A percentile compares a stretch with the other conserved stretches of the same genome.
phyloP scores from a whole-genome alignment of 2,888 invertebrate species.

The Dynastes maya region DNA sequence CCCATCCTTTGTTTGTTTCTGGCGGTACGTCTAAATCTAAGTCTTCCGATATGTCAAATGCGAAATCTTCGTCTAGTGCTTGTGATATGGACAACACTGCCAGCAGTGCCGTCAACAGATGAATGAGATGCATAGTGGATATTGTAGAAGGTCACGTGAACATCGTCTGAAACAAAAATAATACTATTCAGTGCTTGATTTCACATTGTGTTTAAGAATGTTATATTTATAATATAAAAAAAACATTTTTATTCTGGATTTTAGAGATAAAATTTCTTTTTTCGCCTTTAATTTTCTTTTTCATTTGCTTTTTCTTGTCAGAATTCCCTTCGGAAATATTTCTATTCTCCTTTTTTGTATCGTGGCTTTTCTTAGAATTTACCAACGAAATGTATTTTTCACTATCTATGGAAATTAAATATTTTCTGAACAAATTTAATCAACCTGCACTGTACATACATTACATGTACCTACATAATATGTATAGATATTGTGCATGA shows the following conservation, averaged over 20 bases:
- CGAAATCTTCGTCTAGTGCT: constrained; percentile 67
- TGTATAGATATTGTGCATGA: not conserved
- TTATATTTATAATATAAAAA: too few relatives aligned
- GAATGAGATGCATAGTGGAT: constrained; percentile 56
- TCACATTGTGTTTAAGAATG: too few relatives aligned
- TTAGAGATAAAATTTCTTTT: too few relatives aligned
- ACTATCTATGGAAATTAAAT: not conserved
- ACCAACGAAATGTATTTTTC: too few relatives aligned
- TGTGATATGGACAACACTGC: constrained; percentile 55
- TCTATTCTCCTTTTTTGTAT: too few relatives aligned
- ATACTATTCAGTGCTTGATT: not conserved
- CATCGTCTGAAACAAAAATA: constrained; percentile 58
- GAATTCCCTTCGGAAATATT: too few relatives aligned
- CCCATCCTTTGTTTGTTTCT: constrained; percentile 55
- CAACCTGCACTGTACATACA: not conserved
- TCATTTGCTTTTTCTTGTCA: too few relatives aligned
- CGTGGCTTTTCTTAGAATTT: too few relatives aligned
- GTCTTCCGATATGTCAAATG: constrained; percentile 67
- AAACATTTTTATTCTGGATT: not conserved
- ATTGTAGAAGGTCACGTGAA: constrained; percentile 57
- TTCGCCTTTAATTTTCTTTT: too few relatives aligned
- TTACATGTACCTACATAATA: too few relatives aligned
- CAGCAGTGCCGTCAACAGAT: constrained; percentile 59
- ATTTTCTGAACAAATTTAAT: not conserved
- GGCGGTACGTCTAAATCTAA: constrained; percentile 62